Evolutionary conservation across 2,888 invertebrate genomes (phyloP).

Genomic region (Allophyes oxyacanthae): DNA sequence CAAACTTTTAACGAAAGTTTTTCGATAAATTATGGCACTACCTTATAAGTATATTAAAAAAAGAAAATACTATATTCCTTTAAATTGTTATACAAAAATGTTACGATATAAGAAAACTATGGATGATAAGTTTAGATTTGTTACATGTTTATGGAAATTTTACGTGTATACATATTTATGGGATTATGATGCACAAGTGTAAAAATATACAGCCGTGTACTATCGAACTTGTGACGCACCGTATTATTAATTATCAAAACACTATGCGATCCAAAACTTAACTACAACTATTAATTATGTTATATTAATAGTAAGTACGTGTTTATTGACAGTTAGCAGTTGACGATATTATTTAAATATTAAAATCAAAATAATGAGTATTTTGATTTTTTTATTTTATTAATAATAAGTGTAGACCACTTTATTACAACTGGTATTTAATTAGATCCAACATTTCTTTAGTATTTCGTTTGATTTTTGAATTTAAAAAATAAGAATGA

Average conservation of each 20-base stretch:
- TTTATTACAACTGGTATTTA: no score
- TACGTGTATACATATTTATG: slow-evolving; percentile 13
- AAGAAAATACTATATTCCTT: slow-evolving; percentile 28
- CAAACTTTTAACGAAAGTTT: slow-evolving; percentile 6
- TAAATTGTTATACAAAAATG: slow-evolving; percentile 37
- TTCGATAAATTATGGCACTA: slow-evolving; percentile 47
- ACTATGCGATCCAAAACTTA: slow-evolving; percentile 58
- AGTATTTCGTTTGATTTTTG: no score
- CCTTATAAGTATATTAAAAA: slow-evolving; percentile 24
- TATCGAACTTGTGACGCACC: slow-evolving; percentile 44
- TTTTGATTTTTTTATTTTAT: no score
- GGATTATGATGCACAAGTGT: slow-evolving; percentile 49
- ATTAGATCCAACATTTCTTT: no score
- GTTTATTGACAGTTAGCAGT: slow-evolving; percentile 16
- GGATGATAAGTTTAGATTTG: slow-evolving; percentile 17
- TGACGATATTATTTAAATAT: background rate
- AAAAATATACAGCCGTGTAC: slow-evolving; percentile 57
- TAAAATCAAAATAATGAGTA: no score
- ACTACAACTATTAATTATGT: slow-evolving; percentile 42
- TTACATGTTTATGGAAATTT: slow-evolving; percentile 6
- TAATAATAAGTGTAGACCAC: no score
- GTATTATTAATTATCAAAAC: slow-evolving; percentile 56
- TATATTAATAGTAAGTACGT: slow-evolving; percentile 26
- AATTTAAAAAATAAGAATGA: no score
- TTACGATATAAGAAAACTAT: slow-evolving; percentile 39